Conservation (phyloP, 1,140 invertebrate genomes). For the Papilio xuthus region DNA sequence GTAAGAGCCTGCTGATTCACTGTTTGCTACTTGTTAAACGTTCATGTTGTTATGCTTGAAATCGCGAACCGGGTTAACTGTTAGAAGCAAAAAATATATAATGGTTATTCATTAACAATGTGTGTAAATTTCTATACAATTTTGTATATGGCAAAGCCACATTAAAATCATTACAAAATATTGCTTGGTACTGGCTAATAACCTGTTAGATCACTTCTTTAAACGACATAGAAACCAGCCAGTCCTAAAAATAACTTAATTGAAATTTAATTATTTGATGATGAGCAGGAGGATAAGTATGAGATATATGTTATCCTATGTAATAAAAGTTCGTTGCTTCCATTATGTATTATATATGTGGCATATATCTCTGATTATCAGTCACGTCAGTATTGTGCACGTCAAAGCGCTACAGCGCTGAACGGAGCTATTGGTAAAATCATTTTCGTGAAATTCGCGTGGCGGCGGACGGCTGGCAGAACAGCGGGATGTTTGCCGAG, state of each 20-base stretch:
- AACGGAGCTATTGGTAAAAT: conserved; percentile 47
- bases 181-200: background rate
- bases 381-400: conserved; percentile 11
- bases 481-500: conserved; percentile 56
- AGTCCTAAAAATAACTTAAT: background rate
- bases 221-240: background rate
- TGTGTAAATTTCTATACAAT: background rate
- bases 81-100: background rate
- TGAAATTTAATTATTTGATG: background rate
- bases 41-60: conserved; percentile 1
- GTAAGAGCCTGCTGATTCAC: conserved; percentile 24
- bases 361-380: background rate
- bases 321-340: background rate
- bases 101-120: background rate
- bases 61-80: background rate
- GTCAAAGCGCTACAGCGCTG: conserved; percentile 4
- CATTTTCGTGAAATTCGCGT: conserved; percentile 43
- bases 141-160: too few species aligned
- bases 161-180: background rate
- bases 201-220: background rate
- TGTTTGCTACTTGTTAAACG: conserved; percentile 15
- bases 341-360: background rate
- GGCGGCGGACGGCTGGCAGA: conserved; percentile 39
- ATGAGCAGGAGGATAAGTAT: background rate
- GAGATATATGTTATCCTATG: background rate